Conservation (phyloP, 2,888 invertebrate species). For the Tortrix viridana region DNA sequence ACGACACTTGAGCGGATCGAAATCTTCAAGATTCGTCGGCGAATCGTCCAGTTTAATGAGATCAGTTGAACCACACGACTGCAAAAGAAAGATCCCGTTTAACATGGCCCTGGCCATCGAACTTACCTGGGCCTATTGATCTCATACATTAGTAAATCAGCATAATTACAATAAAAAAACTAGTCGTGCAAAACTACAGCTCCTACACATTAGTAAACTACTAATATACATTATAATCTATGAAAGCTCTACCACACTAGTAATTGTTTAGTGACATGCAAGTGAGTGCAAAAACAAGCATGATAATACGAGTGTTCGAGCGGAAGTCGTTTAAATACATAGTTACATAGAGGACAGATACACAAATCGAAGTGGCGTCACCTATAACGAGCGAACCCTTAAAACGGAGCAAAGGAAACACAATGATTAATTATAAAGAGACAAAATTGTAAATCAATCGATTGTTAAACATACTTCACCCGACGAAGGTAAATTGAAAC, state of each 20-base stretch:
- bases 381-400: conserved; percentile 21
- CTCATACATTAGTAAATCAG: conserved; percentile 3
- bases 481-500: background rate
- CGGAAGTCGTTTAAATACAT: conserved; percentile 21
- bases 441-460: conserved; percentile 3
- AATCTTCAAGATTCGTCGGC: conserved; percentile 73
- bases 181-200: conserved; percentile 12
- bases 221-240: conserved; percentile 18
- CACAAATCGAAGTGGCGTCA: conserved; percentile 11
- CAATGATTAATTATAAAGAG: background rate
- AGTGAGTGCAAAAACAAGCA: conserved; percentile 30
- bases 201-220: background rate
- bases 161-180: background rate
- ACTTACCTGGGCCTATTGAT: background rate
- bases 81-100: conserved; percentile 70
- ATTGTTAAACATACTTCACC: conserved; percentile 13
- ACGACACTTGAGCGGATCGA: conserved; percentile 73
- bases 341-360: conserved; percentile 20
- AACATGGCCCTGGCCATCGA: conserved; percentile 45
- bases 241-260: conserved; percentile 13
- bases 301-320: conserved; percentile 23
- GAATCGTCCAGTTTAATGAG: conserved; percentile 78
- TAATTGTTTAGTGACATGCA: conserved; percentile 28
- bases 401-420: conserved; percentile 9
- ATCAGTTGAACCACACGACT: conserved; percentile 75